phyloP scores from a whole-genome alignment of 2,797 vertebrate genomes.

The Peromyscus eremicus region DNA sequence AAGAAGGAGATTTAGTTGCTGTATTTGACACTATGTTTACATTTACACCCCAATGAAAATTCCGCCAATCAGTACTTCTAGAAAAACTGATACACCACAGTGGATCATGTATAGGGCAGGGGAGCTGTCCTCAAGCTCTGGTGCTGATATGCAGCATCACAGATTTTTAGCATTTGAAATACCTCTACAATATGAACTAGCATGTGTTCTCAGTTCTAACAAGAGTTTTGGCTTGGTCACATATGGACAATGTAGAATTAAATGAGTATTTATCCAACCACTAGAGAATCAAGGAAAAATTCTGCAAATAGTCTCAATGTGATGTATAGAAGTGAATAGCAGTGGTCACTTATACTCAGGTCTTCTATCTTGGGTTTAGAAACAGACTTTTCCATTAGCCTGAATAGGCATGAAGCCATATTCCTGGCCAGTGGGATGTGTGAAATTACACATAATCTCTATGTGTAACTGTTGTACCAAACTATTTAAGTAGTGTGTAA shows the following conservation, averaged over 20 bases:
- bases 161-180: not conserved
- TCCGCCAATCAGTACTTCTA: constrained; percentile 20
- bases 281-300: not conserved
- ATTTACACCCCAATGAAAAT: not conserved
- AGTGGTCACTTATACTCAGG: not conserved
- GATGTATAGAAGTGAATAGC: not conserved
- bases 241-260: not conserved
- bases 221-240: not conserved
- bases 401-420: not conserved
- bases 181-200: not conserved
- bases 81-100: not conserved
- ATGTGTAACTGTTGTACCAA: not conserved
- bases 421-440: not conserved
- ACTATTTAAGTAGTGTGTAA: not conserved
- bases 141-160: constrained; percentile 61
- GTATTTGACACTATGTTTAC: not conserved
- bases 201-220: not conserved
- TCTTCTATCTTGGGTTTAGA: not conserved
- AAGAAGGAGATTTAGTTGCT: constrained; percentile 12
- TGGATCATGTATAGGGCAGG: not conserved
- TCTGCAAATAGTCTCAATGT: not conserved
- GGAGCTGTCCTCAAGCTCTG: constrained; percentile 38
- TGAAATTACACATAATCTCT: not conserved
- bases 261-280: not conserved
- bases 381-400: not conserved